Evolutionary conservation across 1,140 invertebrate species (phyloP).

Genomic region (Lasioglossum albipes): DNA sequence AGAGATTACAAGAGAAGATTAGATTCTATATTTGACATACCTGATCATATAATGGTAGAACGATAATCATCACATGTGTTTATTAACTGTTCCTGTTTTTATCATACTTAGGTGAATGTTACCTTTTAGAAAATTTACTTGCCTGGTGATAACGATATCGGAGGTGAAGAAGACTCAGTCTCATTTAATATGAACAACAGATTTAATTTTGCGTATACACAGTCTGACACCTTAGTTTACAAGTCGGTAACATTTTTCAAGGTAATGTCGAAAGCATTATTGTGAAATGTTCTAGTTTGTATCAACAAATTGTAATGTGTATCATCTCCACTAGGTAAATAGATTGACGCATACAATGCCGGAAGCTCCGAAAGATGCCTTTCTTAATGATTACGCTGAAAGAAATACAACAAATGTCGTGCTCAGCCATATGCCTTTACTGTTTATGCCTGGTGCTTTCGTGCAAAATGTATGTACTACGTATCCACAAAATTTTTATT

Average conservation of each 20-base stretch:
- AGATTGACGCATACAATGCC: constrained; percentile 82
- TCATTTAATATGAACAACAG: constrained; percentile 86
- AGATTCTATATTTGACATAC: constrained; percentile 84
- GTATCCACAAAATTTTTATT: background rate
- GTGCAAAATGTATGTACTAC: constrained; percentile 81
- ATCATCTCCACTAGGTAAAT: constrained; percentile 84
- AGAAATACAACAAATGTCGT: constrained; percentile 83
- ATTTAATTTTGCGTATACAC: constrained; percentile 89
- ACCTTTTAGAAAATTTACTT: constrained; percentile 88
- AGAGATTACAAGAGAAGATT: constrained; percentile 86
- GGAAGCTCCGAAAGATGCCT: constrained; percentile 79
- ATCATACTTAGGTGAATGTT: constrained; percentile 18
- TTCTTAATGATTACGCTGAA: constrained; percentile 82
- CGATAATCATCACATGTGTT: constrained; percentile 2
- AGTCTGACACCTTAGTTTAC: constrained; percentile 83
- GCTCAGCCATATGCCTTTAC: constrained; percentile 86
- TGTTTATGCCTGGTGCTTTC: constrained; percentile 83
- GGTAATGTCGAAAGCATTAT: constrained; percentile 70
- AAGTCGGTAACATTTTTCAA: constrained; percentile 83
- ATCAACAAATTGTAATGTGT: background rate
- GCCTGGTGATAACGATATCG: constrained; percentile 97
- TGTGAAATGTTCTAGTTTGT: background rate
- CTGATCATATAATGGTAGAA: constrained; percentile 81
- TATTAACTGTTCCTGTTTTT: constrained; percentile 1
- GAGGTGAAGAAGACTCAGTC: constrained; percentile 91